Evolutionary conservation across 2,888 invertebrate genomes (phyloP).

Genomic region (Orthonevra nobilis): DNA sequence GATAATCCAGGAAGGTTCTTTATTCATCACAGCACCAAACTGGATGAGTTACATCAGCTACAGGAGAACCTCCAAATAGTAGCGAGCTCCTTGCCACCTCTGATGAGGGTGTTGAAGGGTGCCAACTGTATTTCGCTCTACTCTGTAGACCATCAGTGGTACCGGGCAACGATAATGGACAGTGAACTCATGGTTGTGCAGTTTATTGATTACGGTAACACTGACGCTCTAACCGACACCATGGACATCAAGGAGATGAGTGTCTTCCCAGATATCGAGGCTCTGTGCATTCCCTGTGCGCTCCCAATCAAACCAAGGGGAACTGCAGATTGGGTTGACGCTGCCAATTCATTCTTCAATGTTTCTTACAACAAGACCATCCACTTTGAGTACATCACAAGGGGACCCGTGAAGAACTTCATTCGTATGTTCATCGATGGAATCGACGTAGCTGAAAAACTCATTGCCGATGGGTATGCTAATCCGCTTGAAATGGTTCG

Average conservation of each 20-base stretch:
- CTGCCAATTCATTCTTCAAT: constrained; percentile 83
- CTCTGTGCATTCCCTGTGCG: constrained; percentile 84
- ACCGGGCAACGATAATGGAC: constrained; percentile 93
- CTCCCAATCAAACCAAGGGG: constrained; percentile 85
- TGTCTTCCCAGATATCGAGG: constrained; percentile 80
- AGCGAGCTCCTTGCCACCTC: constrained; percentile 81
- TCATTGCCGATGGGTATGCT: constrained; percentile 83
- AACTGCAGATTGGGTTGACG: constrained; percentile 85
- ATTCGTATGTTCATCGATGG: constrained; percentile 85
- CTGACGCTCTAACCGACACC: constrained; percentile 86
- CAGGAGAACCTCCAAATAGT: constrained; percentile 85
- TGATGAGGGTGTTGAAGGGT: constrained; percentile 81
- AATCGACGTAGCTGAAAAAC: constrained; percentile 83
- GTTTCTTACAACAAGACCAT: constrained; percentile 77
- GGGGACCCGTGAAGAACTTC: constrained; percentile 77
- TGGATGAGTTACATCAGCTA: constrained; percentile 82
- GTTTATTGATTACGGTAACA: constrained; percentile 90
- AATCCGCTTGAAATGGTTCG: constrained; percentile 81
- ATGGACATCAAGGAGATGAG: constrained; percentile 83
- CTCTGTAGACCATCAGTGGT: constrained; percentile 92
- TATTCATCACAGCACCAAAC: constrained; percentile 84
- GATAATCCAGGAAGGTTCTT: constrained; percentile 89
- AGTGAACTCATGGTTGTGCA: constrained; percentile 88
- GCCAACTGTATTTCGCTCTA: constrained; percentile 89
- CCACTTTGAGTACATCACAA: constrained; percentile 79